Base-by-base conservation (phyloP, 2,797 vertebrate species). In the Protosalanx chinensis region DNA sequence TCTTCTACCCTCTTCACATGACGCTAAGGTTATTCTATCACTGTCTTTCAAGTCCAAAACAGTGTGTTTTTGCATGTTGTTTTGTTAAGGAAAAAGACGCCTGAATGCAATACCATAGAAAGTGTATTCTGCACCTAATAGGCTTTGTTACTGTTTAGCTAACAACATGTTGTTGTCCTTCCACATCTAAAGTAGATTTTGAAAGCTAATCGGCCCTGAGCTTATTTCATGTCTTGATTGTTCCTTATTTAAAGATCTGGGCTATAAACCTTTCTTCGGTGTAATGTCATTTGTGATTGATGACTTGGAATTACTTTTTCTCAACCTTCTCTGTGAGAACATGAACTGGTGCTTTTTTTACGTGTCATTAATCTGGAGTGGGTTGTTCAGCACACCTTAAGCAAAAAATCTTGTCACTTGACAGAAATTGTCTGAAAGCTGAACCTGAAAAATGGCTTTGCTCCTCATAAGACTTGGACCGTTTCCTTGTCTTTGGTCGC, bases 351-450 rank as follows among this genome's bases (percentile, higher is more conserved):
- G 82, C 84, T 59, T 81, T 73, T 57, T 71, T 84, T 81, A 85
- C 78, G 73, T 88, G 87, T 80, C 85, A 90, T 90, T 88, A 80
- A 84, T 89, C 82, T 85, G 80, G 77, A 63, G 78, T 79, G 72
- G 72, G 72, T 73, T 51, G 78, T 73, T 33, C 53, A 81, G 75
- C 75, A 51, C 64, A 49, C 83, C 76, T 68, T 81, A 49, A 71
- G 70, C 72, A 72, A 82, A 81, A 79, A 71, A 76, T 78, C 66
- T 72, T 6, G 61, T 81, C 68, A 61, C 68, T 12, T 29, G 27
- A 67, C 69, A 62, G 57, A 71, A 53, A 58, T 51, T 67, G 68
- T 32, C 58, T 68, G 41, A 64, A 65, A 59, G 66, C 71, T 71
- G 68, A 73, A 35, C 18, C 29, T 35, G 35, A 65, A 27, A 66